phyloP scores from a whole-genome alignment of 2,888 invertebrate genomes.

The Drosophila hamatofila region DNA sequence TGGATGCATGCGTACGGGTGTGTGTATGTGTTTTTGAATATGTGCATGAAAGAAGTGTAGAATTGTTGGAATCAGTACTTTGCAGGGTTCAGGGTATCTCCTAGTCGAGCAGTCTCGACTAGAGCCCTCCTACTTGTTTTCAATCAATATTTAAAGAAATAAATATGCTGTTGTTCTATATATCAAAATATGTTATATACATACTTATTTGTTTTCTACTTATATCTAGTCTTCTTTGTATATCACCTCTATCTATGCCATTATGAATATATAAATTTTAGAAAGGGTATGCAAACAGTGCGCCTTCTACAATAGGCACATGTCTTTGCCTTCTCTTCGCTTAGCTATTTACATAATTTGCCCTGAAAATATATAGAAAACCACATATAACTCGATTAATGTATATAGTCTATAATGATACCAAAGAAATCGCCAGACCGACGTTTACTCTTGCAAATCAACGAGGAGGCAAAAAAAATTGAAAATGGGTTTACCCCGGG shows the following conservation, averaged over 20 bases:
- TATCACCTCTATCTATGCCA: neutral
- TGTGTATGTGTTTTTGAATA: too few species aligned
- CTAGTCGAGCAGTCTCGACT: too few species aligned
- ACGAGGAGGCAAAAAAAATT: neutral
- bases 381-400: conserved; percentile 6
- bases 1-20: too few species aligned
- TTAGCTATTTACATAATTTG: conserved; percentile 52
- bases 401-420: conserved; percentile 26
- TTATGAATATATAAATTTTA: neutral
- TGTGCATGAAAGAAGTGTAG: too few species aligned
- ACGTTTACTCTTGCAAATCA: conserved; percentile 12
- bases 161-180: too few species aligned
- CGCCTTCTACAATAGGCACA: neutral
- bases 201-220: too few species aligned
- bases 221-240: neutral
- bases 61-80: too few species aligned
- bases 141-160: too few species aligned
- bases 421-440: conserved; percentile 15
- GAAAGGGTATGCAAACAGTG: conserved; percentile 1
- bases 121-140: too few species aligned
- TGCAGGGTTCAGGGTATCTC: too few species aligned
- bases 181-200: too few species aligned
- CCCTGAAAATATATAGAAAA: conserved; percentile 33
- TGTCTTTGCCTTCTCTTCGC: conserved; percentile 6
- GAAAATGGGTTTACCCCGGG: neutral